These are phyloP conservation scores for Diplodus sargus DNA, from an alignment of 2,797 vertebrate species.

Conservation along the genomic window DNA sequence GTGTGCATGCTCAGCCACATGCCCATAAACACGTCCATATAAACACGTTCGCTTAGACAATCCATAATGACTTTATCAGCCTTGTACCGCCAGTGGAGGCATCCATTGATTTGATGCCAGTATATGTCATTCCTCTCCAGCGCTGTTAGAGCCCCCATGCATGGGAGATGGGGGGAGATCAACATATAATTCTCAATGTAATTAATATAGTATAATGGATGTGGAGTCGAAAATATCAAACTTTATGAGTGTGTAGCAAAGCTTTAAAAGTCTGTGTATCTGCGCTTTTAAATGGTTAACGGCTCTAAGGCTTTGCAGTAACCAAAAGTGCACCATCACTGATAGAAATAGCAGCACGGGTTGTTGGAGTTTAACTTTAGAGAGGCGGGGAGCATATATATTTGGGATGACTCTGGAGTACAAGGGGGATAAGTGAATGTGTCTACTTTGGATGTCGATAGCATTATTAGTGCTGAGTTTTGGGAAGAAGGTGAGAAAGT, in stretches of 20 bases:
- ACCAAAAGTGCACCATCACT: background rate
- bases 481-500: background rate
- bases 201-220: conserved; percentile 31
- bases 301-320: too few relatives aligned
- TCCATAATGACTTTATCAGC: conserved; percentile 66
- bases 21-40: conserved; percentile 38
- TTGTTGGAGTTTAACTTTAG: background rate
- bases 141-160: conserved; percentile 34
- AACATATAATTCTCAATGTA: conserved; percentile 35
- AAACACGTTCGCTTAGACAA: conserved; percentile 38
- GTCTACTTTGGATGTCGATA: background rate
- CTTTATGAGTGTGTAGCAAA: background rate
- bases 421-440: background rate
- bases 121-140: conserved; percentile 31
- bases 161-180: conserved; percentile 45
- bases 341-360: background rate
- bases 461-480: background rate
- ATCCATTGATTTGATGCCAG: conserved; percentile 58
- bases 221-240: background rate
- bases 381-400: background rate
- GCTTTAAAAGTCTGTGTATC: conserved; percentile 2
- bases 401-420: background rate
- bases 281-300: background rate
- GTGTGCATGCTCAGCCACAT: conserved; percentile 23
- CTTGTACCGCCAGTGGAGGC: conserved; percentile 32